Conservation (phyloP, 1,140 invertebrate species). For the Neuroterus valhalla region DNA sequence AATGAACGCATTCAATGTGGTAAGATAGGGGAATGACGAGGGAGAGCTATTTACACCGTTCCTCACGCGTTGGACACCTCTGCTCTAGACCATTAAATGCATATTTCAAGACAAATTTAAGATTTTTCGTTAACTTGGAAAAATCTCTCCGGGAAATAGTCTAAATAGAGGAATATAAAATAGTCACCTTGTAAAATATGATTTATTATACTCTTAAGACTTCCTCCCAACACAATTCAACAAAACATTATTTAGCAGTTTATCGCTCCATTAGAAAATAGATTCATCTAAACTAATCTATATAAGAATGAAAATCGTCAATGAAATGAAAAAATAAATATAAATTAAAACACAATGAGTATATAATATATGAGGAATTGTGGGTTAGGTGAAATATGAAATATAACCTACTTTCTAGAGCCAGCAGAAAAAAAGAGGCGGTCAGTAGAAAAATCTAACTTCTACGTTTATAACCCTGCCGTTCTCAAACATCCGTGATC, state of each 20-base stretch:
- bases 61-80: too few species aligned
- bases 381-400: neutral
- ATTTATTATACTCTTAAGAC: neutral
- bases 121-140: too few species aligned
- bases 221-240: neutral
- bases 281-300: neutral
- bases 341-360: neutral
- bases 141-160: too few species aligned
- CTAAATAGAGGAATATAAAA: too few species aligned
- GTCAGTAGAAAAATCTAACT: slow-evolving; percentile 22
- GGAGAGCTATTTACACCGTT: too few species aligned
- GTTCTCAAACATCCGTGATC: neutral
- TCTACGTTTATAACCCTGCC: neutral
- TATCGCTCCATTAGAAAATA: neutral
- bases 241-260: neutral
- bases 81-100: neutral
- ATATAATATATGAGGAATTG: neutral
- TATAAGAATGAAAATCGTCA: slow-evolving; percentile 2
- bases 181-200: neutral
- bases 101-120: too few species aligned
- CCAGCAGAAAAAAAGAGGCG: slow-evolving; percentile 25
- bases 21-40: too few species aligned
- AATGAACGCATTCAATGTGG: too few species aligned
- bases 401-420: neutral
- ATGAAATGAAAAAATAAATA: slow-evolving; percentile 12